Evolutionary conservation across 1,140 invertebrate genomes (phyloP), one percentile per base, ranked within the genome.

Genomic region (Macrosteles quadrilineatus): DNA sequence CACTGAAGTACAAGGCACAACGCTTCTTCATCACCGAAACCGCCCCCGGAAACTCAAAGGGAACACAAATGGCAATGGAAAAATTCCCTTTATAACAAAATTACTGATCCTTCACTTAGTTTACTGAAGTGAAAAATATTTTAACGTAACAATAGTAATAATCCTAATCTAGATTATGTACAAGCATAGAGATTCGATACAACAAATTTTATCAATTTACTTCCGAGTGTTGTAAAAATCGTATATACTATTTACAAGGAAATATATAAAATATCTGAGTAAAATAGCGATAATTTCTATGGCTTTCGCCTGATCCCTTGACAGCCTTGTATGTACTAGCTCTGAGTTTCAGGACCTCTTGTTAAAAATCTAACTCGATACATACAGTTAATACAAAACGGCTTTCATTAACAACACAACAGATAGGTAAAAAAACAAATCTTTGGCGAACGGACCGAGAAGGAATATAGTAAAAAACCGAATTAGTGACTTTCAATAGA

Each of bases 211-310:
- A 69, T 55, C 47, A 31, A 50, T 69, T 50, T 40, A 64, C 21
- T 64, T 64, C 40, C 59, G 43, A 64, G 55, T 64, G 59, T 36
- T 69, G 68, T 69, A 69, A 69, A 64, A 69, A 69, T 69, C 55
- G 55, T 63, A 69, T 68, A 68, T 69, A 69, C 57, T 69, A 69
- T 69, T 69, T 69, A 69, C 68, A 66, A 69, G 43, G 53, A 63
- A 64, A 64, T 67, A 67, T 67, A 67, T 67, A 64, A 64, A 68
- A 68, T 57, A 55, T 57, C 32, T 29, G 53, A 55, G 53, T 55
- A 68, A 68, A 59, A 69, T 69, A 64, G 40, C 57, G 30, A 69
- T 40, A 43, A 69, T 69, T 64, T 64, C 62, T 64, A 32, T 64
- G 30, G 36, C 62, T 64, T 64, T 64, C 62, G 62, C 30, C 62